A percentile compares a stretch with the other conserved stretches of the same genome.
These are phyloP conservation scores for Junco hyemalis DNA, from an alignment of 2,113 vertebrate genomes.

Conservation along the genomic window DNA sequence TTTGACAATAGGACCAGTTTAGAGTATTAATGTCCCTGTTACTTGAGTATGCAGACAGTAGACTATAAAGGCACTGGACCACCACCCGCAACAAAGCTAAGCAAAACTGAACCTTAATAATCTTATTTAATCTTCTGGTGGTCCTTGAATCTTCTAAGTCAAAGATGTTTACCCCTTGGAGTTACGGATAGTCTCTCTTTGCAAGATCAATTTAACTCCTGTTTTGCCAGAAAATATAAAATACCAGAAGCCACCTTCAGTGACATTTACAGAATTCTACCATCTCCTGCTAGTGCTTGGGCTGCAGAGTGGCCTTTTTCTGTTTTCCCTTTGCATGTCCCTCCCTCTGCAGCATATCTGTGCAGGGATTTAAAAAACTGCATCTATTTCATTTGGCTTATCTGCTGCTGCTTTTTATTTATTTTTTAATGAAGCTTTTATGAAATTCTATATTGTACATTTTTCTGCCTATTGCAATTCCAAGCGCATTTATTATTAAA, in stretches of 20 bases:
- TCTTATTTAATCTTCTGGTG: neutral
- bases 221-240: conserved; percentile 3
- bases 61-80: neutral
- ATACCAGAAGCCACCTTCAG: neutral
- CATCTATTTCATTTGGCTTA: conserved; percentile 1
- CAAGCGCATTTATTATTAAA: conserved; percentile 51
- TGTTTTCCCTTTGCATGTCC: neutral
- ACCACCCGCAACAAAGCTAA: neutral
- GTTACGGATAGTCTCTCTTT: neutral
- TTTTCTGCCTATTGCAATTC: conserved; percentile 45
- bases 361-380: neutral
- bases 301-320: neutral
- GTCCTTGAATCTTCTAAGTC: neutral
- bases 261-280: neutral
- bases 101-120: neutral
- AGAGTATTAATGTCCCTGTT: neutral
- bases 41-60: neutral
- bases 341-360: neutral
- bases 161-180: neutral
- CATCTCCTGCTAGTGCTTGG: neutral
- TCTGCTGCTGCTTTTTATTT: conserved; percentile 50
- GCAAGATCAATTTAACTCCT: neutral
- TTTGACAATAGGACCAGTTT: neutral
- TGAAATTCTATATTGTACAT: neutral
- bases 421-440: conserved; percentile 54